Conservation (phyloP, 2,113 vertebrate genomes). For the Chionomys nivalis region DNA sequence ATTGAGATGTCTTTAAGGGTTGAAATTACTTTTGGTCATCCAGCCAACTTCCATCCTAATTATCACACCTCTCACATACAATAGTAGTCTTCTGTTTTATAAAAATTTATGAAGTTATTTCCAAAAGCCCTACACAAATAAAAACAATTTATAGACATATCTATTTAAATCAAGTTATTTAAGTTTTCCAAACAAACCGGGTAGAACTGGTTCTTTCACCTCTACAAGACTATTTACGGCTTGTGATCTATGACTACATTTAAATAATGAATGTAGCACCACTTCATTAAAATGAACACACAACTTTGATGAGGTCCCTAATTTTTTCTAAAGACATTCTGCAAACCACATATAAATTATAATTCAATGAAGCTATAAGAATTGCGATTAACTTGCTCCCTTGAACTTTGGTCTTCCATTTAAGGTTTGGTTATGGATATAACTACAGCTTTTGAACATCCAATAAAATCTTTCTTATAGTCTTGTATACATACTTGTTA, state of each 20-base stretch:
- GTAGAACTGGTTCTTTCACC: conserved; percentile 50
- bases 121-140: conserved; percentile 73
- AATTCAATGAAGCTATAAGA: conserved; percentile 1
- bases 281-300: conserved; percentile 42
- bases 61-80: conserved; percentile 54
- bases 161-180: conserved; percentile 75
- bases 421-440: conserved; percentile 67
- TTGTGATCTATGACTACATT: conserved; percentile 22
- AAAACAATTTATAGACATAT: conserved; percentile 75
- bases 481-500: not conserved
- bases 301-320: conserved; percentile 32
- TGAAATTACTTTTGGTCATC: conserved; percentile 59
- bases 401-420: conserved; percentile 70
- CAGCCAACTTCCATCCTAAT: conserved; percentile 58
- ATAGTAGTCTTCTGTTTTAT: conserved; percentile 75
- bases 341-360: conserved; percentile 12
- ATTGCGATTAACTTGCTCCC: conserved; percentile 35
- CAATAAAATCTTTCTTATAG: not conserved
- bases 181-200: conserved; percentile 68
- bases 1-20: conserved; percentile 64
- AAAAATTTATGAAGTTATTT: conserved; percentile 75
- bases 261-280: conserved; percentile 51
- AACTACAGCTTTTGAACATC: conserved; percentile 36
- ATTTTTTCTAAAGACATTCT: conserved; percentile 56
- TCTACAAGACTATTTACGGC: conserved; percentile 62